Percentiles rank a stretch among this genome's conserved stretches.
Evolutionary conservation across 2,797 vertebrate genomes (phyloP).

Genomic region (Lutjanus campechanus): DNA sequence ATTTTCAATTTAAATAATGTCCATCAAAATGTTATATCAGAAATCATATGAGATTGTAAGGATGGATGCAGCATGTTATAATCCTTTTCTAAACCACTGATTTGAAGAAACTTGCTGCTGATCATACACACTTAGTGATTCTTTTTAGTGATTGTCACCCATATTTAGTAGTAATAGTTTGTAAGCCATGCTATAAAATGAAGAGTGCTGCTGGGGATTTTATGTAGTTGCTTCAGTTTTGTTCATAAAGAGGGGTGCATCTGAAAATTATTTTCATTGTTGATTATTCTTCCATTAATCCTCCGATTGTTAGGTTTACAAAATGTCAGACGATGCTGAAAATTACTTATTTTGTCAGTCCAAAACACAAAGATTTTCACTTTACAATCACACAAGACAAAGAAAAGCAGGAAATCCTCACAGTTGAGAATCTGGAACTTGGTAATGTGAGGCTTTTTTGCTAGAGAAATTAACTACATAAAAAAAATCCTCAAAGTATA

Average conservation of each 20-base stretch:
- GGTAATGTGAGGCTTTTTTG: neutral
- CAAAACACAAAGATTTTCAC: neutral
- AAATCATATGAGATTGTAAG: neutral
- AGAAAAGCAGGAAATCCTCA: neutral
- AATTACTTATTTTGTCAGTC: neutral
- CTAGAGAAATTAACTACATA: neutral
- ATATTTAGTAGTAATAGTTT: neutral
- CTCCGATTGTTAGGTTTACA: no score
- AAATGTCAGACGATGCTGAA: no score
- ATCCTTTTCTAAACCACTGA: neutral
- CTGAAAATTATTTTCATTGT: neutral
- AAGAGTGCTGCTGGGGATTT: neutral
- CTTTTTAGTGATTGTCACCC: neutral
- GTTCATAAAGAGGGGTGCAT: neutral
- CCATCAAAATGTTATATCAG: neutral
- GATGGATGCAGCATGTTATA: neutral
- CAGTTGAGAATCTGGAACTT: neutral
- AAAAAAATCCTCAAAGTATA: no score
- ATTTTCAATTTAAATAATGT: neutral
- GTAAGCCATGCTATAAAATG: neutral
- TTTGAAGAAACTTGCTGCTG: conserved; percentile 8
- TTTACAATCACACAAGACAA: neutral
- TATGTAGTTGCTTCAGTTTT: neutral
- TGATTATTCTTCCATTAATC: neutral
- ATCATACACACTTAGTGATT: neutral